Percentiles rank a stretch among this genome's conserved stretches.
These are phyloP conservation scores for Melieria picta DNA, from an alignment of 2,888 invertebrate species.

Conservation along the genomic window DNA sequence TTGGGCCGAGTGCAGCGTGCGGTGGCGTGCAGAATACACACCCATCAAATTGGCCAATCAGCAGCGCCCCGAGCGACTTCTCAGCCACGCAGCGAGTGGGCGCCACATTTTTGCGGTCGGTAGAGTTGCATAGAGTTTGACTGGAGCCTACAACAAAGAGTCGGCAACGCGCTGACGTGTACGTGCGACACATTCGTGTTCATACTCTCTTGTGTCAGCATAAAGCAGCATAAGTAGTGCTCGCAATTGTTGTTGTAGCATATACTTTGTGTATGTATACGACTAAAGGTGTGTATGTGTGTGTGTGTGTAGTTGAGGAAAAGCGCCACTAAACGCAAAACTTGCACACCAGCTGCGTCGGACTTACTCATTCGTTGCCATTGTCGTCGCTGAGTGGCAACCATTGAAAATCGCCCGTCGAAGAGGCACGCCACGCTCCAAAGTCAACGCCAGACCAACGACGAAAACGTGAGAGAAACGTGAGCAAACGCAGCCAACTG, in stretches of 20 bases:
- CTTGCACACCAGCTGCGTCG: too few species aligned
- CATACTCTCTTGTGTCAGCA: background rate
- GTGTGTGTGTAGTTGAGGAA: too few species aligned
- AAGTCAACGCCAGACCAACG: conserved; percentile 2
- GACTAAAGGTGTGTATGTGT: too few species aligned
- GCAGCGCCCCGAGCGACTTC: background rate
- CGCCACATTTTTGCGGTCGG: background rate
- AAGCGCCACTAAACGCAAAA: too few species aligned
- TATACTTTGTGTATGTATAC: too few species aligned
- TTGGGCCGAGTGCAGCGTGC: background rate
- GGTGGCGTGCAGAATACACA: conserved; percentile 12
- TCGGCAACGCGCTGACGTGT: background rate
- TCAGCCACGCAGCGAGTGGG: too few species aligned
- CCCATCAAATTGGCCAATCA: conserved; percentile 36
- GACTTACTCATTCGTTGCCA: too few species aligned
- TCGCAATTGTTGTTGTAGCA: too few species aligned
- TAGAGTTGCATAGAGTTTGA: background rate
- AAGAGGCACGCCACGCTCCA: too few species aligned
- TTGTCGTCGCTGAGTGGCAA: too few species aligned
- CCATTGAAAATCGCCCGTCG: too few species aligned
- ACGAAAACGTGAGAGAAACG: conserved; percentile 46
- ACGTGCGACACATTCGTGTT: background rate
- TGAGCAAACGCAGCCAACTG: conserved; percentile 35
- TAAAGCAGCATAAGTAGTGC: too few species aligned
- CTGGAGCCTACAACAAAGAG: background rate